A percentile compares a stretch with the other conserved stretches of the same genome.
Conservation (phyloP, 2,113 vertebrate species). For the Cottus gobio region DNA sequence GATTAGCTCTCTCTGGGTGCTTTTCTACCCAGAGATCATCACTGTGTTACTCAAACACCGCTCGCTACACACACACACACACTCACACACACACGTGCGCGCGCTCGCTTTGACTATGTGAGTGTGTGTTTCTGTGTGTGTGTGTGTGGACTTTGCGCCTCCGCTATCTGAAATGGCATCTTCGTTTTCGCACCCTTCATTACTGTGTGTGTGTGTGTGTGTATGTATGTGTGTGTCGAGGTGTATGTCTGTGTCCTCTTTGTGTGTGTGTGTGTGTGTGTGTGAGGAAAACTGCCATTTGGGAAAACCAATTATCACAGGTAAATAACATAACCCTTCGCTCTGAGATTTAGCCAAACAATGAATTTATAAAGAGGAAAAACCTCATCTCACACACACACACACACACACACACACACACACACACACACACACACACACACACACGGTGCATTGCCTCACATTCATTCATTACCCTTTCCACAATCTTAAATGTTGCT, state of each 20-base stretch:
- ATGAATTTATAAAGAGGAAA: conserved; percentile 37
- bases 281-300: conserved; percentile 58
- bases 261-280: conserved; percentile 20
- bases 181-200: conserved; percentile 38
- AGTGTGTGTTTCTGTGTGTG: conserved; percentile 1
- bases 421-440: neutral
- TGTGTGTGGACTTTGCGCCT: conserved; percentile 3
- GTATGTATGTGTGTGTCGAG: conserved; percentile 7
- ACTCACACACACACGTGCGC: conserved; percentile 2
- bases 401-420: neutral
- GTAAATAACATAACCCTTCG: conserved; percentile 67
- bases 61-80: conserved; percentile 15
- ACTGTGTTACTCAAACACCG: conserved; percentile 20
- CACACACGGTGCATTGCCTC: no score
- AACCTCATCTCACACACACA: neutral
- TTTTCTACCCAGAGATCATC: conserved; percentile 32
- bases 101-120: neutral
- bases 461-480: neutral
- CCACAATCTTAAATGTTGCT: conserved; percentile 12
- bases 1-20: conserved; percentile 38
- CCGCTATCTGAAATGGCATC: conserved; percentile 62
- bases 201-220: neutral
- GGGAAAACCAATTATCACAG: conserved; percentile 72
- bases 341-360: conserved; percentile 50
- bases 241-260: neutral